phyloP scores from a whole-genome alignment of 2,797 vertebrate genomes.

The Liparis tanakae region DNA sequence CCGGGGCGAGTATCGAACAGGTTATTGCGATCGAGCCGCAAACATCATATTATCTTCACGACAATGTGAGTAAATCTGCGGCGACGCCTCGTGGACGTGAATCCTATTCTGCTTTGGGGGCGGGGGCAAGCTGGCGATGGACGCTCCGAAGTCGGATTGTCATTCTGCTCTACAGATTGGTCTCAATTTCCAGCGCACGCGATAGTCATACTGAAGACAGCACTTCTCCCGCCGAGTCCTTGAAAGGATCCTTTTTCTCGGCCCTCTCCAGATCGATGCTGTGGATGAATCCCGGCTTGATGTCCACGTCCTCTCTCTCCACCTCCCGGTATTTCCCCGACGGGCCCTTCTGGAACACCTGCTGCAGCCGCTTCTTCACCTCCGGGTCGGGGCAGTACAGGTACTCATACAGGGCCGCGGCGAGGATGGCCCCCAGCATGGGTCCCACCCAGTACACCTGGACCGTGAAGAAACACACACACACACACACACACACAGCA shows the following conservation, averaged over 20 bases:
- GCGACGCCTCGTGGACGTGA: constrained; percentile 33
- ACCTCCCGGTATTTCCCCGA: constrained; percentile 91
- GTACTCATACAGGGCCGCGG: constrained; percentile 91
- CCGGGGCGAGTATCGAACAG: constrained; percentile 40
- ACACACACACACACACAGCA: constrained; percentile 16
- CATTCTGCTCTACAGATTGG: constrained; percentile 74
- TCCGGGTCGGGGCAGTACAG: constrained; percentile 91
- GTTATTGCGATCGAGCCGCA: constrained; percentile 32
- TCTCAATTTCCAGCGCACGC: constrained; percentile 88
- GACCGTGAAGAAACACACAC: constrained; percentile 28
- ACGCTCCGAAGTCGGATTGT: constrained; percentile 38
- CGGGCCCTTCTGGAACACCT: constrained; percentile 85
- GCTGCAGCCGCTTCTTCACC: constrained; percentile 85
- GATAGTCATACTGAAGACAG: constrained; percentile 96
- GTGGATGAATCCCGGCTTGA: constrained; percentile 85
- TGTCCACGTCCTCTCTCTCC: constrained; percentile 84
- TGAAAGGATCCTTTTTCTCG: constrained; percentile 87
- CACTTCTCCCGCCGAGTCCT: constrained; percentile 86
- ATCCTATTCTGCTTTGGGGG: constrained; percentile 32
- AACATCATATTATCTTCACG: constrained; percentile 44
- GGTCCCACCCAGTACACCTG: constrained; percentile 97
- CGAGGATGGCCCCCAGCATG: constrained; percentile 89
- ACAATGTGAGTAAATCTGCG: constrained; percentile 42
- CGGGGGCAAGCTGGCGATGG: constrained; percentile 1
- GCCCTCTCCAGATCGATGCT: constrained; percentile 84